These are phyloP conservation scores for Cinclus cinclus DNA, from an alignment of 2,113 vertebrate species.

Conservation along the genomic window DNA sequence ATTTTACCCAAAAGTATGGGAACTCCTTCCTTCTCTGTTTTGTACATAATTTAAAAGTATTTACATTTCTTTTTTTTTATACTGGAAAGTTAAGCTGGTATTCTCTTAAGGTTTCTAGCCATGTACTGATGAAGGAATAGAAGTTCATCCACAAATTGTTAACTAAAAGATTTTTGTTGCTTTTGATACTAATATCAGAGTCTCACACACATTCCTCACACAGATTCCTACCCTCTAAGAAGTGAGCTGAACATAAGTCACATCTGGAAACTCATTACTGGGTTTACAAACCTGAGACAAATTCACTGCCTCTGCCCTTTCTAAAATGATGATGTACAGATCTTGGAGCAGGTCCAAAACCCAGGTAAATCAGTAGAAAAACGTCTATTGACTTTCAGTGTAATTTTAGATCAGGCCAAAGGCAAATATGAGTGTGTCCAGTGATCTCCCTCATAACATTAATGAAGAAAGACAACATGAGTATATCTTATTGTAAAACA, in stretches of 20 bases:
- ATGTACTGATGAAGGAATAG: background rate
- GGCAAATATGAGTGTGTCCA: background rate
- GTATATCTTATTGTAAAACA: background rate
- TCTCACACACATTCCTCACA: background rate
- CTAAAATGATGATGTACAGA: background rate
- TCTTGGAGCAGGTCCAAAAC: background rate
- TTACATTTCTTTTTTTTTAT: background rate
- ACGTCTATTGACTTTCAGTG: background rate
- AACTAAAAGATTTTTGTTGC: background rate
- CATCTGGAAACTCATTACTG: background rate
- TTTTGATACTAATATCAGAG: background rate
- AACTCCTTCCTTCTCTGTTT: background rate
- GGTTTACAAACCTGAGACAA: background rate
- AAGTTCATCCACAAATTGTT: background rate
- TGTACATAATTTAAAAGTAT: background rate
- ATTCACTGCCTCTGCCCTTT: background rate
- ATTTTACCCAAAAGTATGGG: background rate
- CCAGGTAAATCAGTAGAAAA: constrained; percentile 2
- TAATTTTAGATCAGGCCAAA: background rate
- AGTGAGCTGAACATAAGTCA: background rate
- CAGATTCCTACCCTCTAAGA: background rate
- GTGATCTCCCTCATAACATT: background rate
- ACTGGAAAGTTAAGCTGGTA: background rate
- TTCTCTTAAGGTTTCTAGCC: background rate
- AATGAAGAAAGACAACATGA: constrained; percentile 18